Base-by-base conservation (phyloP, 2,113 vertebrate genomes). In the Tychaedon coryphoeus region DNA sequence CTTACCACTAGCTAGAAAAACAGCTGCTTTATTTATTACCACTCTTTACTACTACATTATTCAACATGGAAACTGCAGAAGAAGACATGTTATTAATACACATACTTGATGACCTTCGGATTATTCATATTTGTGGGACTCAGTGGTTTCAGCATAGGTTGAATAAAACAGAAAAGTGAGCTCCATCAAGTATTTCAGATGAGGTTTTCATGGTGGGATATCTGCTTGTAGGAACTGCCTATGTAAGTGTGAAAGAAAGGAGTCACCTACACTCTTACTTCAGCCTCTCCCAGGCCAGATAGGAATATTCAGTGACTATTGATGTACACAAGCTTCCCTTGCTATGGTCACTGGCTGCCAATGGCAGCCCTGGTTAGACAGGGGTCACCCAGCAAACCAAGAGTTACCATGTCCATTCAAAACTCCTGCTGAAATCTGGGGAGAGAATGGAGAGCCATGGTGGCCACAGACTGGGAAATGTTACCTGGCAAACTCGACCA, bases 361-460 rank as follows among this genome's bases (percentile, higher is more conserved):
- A 34, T 0, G 4, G n/a, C 51, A 9, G 0, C 42, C 42, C 42
- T 43, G 0, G 20, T 57, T 66, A 48, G 47, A 45, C 0, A 1
- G 31, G 36, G 31, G 9, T 61, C 76, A 69, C 58, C 69, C 56
- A 50, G 47, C 65, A 77, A 65, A 36, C 14, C 69, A 48, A n/a
- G n/a, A 53, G 14, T 19, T 48, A 60, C n/a, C 8, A 38, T 2
- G 19, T 40, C 74, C 36, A 40, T 85, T 71, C 23, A 57, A 48
- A 86, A 54, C 11, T 48, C 3, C 0, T 33, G 34, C 57, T 64
- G 53, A 88, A 75, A 75, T 19, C 31, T 40, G 61, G 22, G 28
- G 29, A 36, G 40, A 61, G 18, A 47, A 84, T 16, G 9, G 26
- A 86, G 50, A 69, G 38, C n/a, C 7, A 1, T 26, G 48, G 40